phyloP scores from a whole-genome alignment of 2,113 vertebrate genomes.

The Myocastor coypus region DNA sequence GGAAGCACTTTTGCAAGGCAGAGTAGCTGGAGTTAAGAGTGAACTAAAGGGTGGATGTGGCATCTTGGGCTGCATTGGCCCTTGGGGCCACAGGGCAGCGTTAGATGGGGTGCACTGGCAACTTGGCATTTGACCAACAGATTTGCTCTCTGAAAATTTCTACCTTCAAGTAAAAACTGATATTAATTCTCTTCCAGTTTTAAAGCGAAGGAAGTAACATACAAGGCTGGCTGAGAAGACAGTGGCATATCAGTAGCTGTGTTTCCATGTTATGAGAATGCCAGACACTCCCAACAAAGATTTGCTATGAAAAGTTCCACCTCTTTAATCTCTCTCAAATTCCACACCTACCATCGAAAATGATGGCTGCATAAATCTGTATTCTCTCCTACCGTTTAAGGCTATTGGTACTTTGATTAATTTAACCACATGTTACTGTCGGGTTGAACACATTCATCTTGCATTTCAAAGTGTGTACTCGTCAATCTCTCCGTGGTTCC shows the following conservation, averaged over 20 bases:
- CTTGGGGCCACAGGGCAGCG: neutral
- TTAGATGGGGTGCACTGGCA: neutral
- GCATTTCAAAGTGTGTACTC: conserved; percentile 89
- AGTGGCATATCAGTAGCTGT: neutral
- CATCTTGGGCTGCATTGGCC: neutral
- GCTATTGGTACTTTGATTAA: conserved; percentile 89
- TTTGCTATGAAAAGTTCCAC: conserved; percentile 30
- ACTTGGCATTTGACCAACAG: conserved; percentile 42
- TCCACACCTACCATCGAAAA: conserved; percentile 40
- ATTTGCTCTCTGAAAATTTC: conserved; percentile 33
- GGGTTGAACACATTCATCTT: conserved; percentile 92
- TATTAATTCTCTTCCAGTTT: neutral
- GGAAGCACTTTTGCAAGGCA: conserved; percentile 29
- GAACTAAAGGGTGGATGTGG: neutral
- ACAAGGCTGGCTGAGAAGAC: neutral
- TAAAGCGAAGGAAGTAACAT: conserved; percentile 4
- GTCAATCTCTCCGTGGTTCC: conserved; percentile 91
- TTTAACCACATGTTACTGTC: conserved; percentile 94
- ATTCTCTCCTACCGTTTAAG: conserved; percentile 81
- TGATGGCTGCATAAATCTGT: conserved; percentile 80
- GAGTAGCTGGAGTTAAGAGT: neutral
- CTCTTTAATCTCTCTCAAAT: conserved; percentile 45
- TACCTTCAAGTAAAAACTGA: neutral
- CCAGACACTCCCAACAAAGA: neutral
- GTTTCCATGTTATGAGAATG: neutral